Percentiles rank a stretch among this genome's conserved stretches.
These are phyloP conservation scores for Sardinella longiceps DNA, from an alignment of 2,797 vertebrate species.

Conservation along the genomic window DNA sequence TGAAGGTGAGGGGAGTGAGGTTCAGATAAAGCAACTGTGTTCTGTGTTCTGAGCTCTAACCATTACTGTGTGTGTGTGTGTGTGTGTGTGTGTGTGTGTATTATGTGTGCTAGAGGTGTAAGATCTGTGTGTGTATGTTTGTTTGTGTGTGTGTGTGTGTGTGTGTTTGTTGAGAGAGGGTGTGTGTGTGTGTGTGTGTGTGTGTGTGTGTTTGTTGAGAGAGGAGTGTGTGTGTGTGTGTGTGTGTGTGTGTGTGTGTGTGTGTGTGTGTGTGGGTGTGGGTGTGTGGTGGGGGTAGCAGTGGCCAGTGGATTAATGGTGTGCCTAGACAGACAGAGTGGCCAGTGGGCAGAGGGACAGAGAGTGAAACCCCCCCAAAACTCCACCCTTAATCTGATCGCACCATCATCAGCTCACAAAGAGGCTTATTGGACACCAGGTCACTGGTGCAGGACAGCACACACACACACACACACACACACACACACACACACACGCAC, in stretches of 20 bases:
- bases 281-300: conserved; percentile 44
- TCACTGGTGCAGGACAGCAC: conserved; percentile 55
- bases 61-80: background rate
- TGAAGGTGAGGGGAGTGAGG: too few relatives aligned
- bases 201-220: too few relatives aligned
- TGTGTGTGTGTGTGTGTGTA: conserved; percentile 14
- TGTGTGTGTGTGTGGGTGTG: too few relatives aligned
- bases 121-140: background rate
- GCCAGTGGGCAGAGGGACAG: conserved; percentile 54
- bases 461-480: background rate
- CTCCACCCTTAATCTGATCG: conserved; percentile 68
- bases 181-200: conserved; percentile 2
- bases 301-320: conserved; percentile 60
- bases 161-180: too few relatives aligned
- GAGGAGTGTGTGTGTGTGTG: conserved; percentile 3
- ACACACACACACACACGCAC: too few relatives aligned
- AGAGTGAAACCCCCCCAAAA: conserved; percentile 56
- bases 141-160: conserved; percentile 3
- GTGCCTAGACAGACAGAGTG: conserved; percentile 56
- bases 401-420: conserved; percentile 65
- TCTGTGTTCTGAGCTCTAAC: too few relatives aligned
- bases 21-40: too few relatives aligned
- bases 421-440: conserved; percentile 65
- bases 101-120: too few relatives aligned
- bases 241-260: background rate